phyloP scores from a whole-genome alignment of 1,140 invertebrate species.

The Drosophila dunni region DNA sequence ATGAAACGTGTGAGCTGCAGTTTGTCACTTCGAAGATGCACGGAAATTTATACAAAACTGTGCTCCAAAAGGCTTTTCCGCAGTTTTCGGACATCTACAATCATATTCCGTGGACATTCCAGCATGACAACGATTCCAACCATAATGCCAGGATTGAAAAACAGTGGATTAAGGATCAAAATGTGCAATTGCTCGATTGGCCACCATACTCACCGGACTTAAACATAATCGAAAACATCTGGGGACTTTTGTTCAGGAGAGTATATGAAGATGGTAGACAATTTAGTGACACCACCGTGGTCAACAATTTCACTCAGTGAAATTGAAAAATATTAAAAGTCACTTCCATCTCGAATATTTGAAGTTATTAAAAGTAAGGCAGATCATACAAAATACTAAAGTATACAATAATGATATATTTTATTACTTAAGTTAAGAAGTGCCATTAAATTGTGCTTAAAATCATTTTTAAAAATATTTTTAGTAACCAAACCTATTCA shows the following conservation, averaged over 20 bases:
- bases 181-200: slow-evolving; percentile 3
- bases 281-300: not conserved
- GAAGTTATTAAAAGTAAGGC: not conserved
- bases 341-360: not conserved
- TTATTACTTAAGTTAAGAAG: not conserved
- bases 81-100: not conserved
- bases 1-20: slow-evolving; percentile 12
- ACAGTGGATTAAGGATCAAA: not conserved
- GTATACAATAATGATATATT: too few species aligned
- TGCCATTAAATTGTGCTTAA: too few species aligned
- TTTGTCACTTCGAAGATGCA: slow-evolving; percentile 9
- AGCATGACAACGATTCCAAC: slow-evolving; percentile 7
- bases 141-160: not conserved
- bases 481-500: too few species aligned
- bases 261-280: not conserved
- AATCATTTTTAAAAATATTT: too few species aligned
- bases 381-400: too few species aligned
- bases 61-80: slow-evolving; percentile 5
- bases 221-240: slow-evolving; percentile 11
- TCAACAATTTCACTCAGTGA: not conserved
- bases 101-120: not conserved
- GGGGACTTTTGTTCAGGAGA: not conserved
- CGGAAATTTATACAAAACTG: not conserved
- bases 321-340: not conserved
- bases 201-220: slow-evolving; percentile 5